phyloP scores from a whole-genome alignment of 1,140 invertebrate genomes.

The Saccostrea cuccullata region DNA sequence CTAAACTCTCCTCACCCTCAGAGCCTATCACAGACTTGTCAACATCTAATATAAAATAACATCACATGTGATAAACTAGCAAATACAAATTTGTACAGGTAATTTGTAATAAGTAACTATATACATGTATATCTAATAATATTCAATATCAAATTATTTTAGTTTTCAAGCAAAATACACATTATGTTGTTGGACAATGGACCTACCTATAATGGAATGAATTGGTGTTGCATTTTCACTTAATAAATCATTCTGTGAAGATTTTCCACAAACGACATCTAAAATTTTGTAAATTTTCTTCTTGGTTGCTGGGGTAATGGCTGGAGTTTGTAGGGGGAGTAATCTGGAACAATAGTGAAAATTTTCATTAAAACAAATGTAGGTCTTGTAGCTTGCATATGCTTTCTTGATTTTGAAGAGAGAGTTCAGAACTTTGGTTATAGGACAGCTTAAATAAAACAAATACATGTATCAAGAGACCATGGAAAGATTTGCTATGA shows the following conservation, averaged over 20 bases:
- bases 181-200: no score
- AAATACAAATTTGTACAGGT: neutral
- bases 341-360: neutral
- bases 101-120: neutral
- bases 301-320: neutral
- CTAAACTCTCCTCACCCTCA: neutral
- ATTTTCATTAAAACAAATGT: no score
- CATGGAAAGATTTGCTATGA: no score
- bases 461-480: no score
- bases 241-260: neutral
- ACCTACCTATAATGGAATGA: neutral
- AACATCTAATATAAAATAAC: neutral
- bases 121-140: no score
- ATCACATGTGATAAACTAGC: neutral
- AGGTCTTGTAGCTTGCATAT: no score
- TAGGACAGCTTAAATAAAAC: no score
- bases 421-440: no score
- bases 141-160: no score
- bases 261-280: neutral
- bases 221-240: neutral
- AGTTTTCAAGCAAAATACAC: no score
- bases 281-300: neutral
- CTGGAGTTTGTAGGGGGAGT: slow-evolving; percentile 3
- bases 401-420: no score
- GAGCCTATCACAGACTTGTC: neutral